Evolutionary conservation across 1,140 invertebrate species (phyloP).

Genomic region (Heliconius congener): DNA sequence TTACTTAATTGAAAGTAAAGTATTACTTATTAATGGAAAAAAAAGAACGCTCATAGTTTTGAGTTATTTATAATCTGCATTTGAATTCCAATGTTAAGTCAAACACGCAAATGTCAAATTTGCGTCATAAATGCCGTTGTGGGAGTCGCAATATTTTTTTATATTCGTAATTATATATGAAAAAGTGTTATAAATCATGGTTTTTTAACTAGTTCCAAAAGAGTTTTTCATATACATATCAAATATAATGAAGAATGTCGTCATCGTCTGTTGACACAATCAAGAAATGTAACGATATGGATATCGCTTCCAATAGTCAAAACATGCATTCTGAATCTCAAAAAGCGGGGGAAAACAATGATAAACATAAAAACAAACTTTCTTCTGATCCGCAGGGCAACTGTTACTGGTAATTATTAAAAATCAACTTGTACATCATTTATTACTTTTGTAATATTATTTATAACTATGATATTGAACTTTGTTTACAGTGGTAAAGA

Average conservation of each 20-base stretch:
- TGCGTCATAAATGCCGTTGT: slow-evolving; percentile 3
- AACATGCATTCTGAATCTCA: slow-evolving; percentile 68
- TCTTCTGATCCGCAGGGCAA: slow-evolving; percentile 58
- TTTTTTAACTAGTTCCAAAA: slow-evolving; percentile 21
- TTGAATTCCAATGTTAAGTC: neutral
- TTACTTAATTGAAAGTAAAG: too few species aligned
- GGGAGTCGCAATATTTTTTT: slow-evolving; percentile 2
- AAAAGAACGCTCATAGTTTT: too few species aligned
- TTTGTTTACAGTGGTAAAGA: slow-evolving; percentile 91
- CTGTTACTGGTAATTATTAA: slow-evolving; percentile 69
- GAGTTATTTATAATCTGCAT: neutral
- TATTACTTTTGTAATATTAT: neutral
- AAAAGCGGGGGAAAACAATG: slow-evolving; percentile 62
- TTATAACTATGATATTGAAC: neutral
- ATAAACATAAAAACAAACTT: slow-evolving; percentile 67
- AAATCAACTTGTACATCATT: neutral
- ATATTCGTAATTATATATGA: slow-evolving; percentile 1
- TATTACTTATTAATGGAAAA: too few species aligned
- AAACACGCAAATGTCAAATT: slow-evolving; percentile 11
- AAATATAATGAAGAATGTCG: slow-evolving; percentile 42
- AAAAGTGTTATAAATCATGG: slow-evolving; percentile 1
- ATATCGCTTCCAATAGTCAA: slow-evolving; percentile 41
- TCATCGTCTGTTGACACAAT: slow-evolving; percentile 32
- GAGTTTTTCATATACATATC: slow-evolving; percentile 11
- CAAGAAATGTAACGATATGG: slow-evolving; percentile 50